Evolutionary conservation across 2,113 vertebrate genomes (phyloP).

Genomic region (Microcebus jonahi): DNA sequence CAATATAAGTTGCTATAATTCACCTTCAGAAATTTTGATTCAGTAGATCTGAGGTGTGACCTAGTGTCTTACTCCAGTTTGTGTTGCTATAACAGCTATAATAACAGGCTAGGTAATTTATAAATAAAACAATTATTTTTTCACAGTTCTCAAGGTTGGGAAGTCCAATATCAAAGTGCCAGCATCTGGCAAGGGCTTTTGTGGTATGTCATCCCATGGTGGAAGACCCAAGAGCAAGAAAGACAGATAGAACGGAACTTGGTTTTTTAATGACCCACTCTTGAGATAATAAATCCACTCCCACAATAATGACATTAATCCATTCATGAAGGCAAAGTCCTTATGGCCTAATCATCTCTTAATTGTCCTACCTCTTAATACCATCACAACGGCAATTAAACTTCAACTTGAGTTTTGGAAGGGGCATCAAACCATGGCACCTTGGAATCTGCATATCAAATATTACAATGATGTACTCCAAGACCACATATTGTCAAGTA

Average conservation of each 20-base stretch:
- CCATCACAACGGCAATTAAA: background rate
- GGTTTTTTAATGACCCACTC: background rate
- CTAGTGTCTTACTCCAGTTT: background rate
- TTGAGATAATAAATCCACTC: background rate
- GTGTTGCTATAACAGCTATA: background rate
- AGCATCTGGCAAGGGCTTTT: background rate
- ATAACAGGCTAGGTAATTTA: too few relatives aligned
- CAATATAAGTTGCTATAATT: background rate
- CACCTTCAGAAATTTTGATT: constrained; percentile 27
- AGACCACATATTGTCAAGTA: background rate
- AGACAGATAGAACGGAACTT: background rate
- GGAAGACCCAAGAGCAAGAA: background rate
- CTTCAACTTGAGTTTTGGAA: background rate
- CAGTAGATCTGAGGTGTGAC: background rate
- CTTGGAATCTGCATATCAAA: background rate
- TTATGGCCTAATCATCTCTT: background rate
- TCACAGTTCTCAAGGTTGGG: background rate
- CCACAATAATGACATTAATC: background rate
- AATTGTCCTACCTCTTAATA: background rate
- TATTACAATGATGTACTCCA: background rate
- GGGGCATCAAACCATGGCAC: background rate
- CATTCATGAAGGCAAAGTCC: background rate
- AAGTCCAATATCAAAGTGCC: background rate
- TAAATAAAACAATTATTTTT: background rate
- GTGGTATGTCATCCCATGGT: background rate